phyloP scores from a whole-genome alignment of 2,888 invertebrate genomes.

The Sussaba pulchella region DNA sequence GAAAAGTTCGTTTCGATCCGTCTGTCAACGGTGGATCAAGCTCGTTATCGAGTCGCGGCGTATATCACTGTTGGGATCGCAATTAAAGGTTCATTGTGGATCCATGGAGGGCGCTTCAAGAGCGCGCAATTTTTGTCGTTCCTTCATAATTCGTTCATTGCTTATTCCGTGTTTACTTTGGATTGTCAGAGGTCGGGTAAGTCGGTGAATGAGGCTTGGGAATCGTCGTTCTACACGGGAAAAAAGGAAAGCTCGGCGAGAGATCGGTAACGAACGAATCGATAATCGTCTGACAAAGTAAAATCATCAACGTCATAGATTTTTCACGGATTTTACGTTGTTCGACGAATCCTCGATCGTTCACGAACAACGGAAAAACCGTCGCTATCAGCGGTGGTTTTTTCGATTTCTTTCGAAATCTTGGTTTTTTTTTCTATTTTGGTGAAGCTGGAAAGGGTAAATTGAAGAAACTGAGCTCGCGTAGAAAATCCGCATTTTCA shows the following conservation, averaged over 20 bases:
- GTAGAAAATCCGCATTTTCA: neutral
- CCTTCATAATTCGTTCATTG: slow-evolving; percentile 40
- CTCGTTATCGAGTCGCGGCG: slow-evolving; percentile 50
- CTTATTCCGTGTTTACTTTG: slow-evolving; percentile 41
- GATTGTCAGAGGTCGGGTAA: slow-evolving; percentile 17
- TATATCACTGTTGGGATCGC: slow-evolving; percentile 64
- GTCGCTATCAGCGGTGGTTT: neutral
- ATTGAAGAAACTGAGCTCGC: slow-evolving; percentile 15
- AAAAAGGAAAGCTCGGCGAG: neutral
- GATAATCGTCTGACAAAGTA: slow-evolving; percentile 4
- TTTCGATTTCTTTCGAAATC: neutral
- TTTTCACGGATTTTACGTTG: neutral
- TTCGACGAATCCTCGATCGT: slow-evolving; percentile 25
- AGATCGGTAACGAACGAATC: slow-evolving; percentile 19
- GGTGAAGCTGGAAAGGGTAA: no score
- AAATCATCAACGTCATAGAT: neutral
- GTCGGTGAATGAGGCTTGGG: slow-evolving; percentile 2
- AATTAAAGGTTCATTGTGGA: slow-evolving; percentile 57
- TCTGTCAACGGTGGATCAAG: neutral
- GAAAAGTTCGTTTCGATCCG: slow-evolving; percentile 18
- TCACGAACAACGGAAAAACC: slow-evolving; percentile 15
- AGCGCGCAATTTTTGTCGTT: slow-evolving; percentile 40
- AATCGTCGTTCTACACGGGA: slow-evolving; percentile 28
- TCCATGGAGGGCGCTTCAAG: slow-evolving; percentile 35
- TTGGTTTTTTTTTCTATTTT: no score